Evolutionary conservation across 2,113 vertebrate species (phyloP).

Genomic region (Callospermophilus lateralis): DNA sequence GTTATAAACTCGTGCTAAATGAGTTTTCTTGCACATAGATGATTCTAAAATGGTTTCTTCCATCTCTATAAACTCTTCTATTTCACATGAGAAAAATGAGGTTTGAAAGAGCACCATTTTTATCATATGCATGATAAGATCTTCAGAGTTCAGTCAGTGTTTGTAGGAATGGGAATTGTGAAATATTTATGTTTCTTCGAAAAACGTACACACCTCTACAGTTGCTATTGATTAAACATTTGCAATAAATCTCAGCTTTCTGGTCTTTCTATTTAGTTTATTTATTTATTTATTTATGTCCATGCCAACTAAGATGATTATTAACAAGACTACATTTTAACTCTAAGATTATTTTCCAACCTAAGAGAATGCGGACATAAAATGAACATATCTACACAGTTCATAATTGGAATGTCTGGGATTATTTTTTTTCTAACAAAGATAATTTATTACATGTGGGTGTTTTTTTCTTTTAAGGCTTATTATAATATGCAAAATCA

Average conservation of each 20-base stretch:
- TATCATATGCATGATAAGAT: slow-evolving; percentile 50
- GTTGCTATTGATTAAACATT: slow-evolving; percentile 62
- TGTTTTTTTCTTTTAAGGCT: background rate
- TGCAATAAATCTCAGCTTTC: slow-evolving; percentile 60
- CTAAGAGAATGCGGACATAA: slow-evolving; percentile 5
- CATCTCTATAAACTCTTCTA: slow-evolving; percentile 3
- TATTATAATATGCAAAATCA: background rate
- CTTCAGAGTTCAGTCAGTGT: slow-evolving; percentile 30
- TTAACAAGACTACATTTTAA: background rate
- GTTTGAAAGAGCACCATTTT: slow-evolving; percentile 22
- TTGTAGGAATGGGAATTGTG: slow-evolving; percentile 56
- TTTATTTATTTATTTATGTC: background rate
- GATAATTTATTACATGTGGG: background rate
- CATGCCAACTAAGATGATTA: background rate
- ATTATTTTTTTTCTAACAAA: background rate
- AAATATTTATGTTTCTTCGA: slow-evolving; percentile 66
- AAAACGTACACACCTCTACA: slow-evolving; percentile 35
- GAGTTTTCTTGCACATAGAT: slow-evolving; percentile 31
- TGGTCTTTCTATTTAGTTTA: slow-evolving; percentile 29
- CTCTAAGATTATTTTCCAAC: background rate
- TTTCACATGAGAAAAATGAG: slow-evolving; percentile 37
- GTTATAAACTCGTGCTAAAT: slow-evolving; percentile 31
- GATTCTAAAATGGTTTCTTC: slow-evolving; percentile 41
- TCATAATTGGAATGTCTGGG: background rate
- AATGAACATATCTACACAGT: background rate